Base-by-base conservation (phyloP, 2,888 invertebrate genomes). In the Eupithecia tripunctaria region DNA sequence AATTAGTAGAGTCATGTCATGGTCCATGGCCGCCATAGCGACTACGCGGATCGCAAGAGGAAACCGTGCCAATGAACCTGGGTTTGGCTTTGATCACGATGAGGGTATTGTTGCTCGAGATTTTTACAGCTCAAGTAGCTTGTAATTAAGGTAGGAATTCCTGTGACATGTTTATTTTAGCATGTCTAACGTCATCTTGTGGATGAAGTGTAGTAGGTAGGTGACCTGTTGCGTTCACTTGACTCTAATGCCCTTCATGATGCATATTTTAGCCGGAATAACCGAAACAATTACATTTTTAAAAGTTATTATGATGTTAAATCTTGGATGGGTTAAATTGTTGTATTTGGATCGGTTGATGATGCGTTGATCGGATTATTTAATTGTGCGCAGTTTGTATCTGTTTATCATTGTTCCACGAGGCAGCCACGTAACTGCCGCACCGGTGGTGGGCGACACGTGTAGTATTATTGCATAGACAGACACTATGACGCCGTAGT, bases 61-160 rank as follows among this genome's bases (percentile, higher is more conserved):
- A 86, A 87, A 86, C 82, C 85, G 89, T 90, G 92, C 92, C 91
- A 92, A 91, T 92, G 92, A 93, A 92, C 92, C 91, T 89, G 83
- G 80, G 83, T 84, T 88, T 87, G 87, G 85, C 86, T 89, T 84
- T 84, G 84, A 85, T 82, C 75, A 78, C 80, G 85, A 82, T 82
- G 86, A 87, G 83, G 85, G 84, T 85, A 84, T 84, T 84, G 81
- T 82, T 82, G 82, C 82, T 85, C 85, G 83, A 84, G 81, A 83
- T 83, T 51, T 88, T 82, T 88, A 82, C 85, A 86, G 85, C 85
- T 73, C 78, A 71, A 77, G 74, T 74, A 74, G 70, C 60, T 69
- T 70, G 68, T 73, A 66, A 77, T 70, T 72, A 68, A 51, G 74
- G 71, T 71, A 73, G 29, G 27, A 68, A 71, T 25, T 73, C 62